Evolutionary conservation across 2,888 invertebrate genomes (phyloP).

Genomic region (Habroteleia sp.): DNA sequence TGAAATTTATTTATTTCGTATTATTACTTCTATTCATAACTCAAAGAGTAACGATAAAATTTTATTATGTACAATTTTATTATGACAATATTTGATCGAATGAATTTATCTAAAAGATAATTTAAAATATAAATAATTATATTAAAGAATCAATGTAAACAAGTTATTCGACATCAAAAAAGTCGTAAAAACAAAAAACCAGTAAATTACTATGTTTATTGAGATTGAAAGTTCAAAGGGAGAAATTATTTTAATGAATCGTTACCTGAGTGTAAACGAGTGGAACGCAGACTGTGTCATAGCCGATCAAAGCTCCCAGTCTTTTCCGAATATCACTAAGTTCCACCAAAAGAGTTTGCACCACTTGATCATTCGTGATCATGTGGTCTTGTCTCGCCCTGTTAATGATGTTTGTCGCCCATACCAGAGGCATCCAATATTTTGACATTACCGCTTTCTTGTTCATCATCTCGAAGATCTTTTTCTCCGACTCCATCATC

Average conservation of each 20-base stretch:
- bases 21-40: too few relatives aligned
- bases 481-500: slow-evolving; percentile 95
- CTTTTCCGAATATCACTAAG: slow-evolving; percentile 93
- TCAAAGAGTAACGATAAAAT: too few relatives aligned
- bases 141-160: too few relatives aligned
- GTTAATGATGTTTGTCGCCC: slow-evolving; percentile 96
- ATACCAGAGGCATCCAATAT: slow-evolving; percentile 96
- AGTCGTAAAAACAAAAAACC: too few relatives aligned
- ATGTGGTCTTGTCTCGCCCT: slow-evolving; percentile 91
- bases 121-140: too few relatives aligned
- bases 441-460: slow-evolving; percentile 94
- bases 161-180: too few relatives aligned
- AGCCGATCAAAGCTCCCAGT: slow-evolving; percentile 92
- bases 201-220: too few relatives aligned
- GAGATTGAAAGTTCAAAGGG: slow-evolving; percentile 7
- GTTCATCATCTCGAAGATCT: slow-evolving; percentile 94
- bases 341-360: slow-evolving; percentile 93
- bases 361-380: slow-evolving; percentile 94
- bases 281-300: slow-evolving; percentile 95
- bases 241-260: slow-evolving; percentile 20
- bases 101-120: too few relatives aligned
- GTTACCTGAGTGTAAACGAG: slow-evolving; percentile 94
- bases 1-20: too few relatives aligned
- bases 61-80: too few relatives aligned
- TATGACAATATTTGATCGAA: too few relatives aligned